phyloP scores from a whole-genome alignment of 2,113 vertebrate genomes.

The Bubo blakistoni region DNA sequence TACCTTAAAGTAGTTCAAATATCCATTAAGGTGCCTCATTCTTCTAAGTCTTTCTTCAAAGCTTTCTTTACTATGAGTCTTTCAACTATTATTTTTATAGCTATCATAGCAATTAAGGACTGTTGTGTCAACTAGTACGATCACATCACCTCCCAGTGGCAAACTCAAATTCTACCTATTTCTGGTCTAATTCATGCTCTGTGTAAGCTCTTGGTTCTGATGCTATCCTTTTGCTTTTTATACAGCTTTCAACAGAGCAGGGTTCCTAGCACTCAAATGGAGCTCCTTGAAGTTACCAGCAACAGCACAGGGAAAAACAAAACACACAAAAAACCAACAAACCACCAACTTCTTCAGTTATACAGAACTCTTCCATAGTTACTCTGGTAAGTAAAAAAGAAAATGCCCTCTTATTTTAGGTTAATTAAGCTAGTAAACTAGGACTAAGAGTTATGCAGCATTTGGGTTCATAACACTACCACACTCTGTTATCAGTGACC shows the following conservation, averaged over 20 bases:
- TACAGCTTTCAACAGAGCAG: not conserved
- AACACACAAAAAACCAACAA: not conserved
- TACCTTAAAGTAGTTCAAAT: not conserved
- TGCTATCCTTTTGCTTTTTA: not conserved
- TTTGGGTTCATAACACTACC: not conserved
- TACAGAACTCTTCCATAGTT: not conserved
- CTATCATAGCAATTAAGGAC: not conserved
- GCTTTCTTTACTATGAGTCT: not conserved
- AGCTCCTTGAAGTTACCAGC: not conserved
- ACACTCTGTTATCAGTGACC: not conserved
- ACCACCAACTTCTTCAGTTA: not conserved
- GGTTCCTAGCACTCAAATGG: not conserved
- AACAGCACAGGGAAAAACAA: not conserved
- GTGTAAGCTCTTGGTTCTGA: not conserved
- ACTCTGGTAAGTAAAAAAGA: not conserved
- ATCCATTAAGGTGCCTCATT: not conserved
- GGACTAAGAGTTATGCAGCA: not conserved
- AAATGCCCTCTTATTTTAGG: not conserved
- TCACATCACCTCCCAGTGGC: not conserved
- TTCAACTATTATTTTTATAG: not conserved
- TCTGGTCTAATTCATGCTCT: not conserved
- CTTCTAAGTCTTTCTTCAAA: not conserved
- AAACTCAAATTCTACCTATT: not conserved
- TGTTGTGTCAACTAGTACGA: not conserved
- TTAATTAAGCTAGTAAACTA: not conserved